Conservation (phyloP, 1,140 invertebrate species). For the Aphidius gifuensis region DNA sequence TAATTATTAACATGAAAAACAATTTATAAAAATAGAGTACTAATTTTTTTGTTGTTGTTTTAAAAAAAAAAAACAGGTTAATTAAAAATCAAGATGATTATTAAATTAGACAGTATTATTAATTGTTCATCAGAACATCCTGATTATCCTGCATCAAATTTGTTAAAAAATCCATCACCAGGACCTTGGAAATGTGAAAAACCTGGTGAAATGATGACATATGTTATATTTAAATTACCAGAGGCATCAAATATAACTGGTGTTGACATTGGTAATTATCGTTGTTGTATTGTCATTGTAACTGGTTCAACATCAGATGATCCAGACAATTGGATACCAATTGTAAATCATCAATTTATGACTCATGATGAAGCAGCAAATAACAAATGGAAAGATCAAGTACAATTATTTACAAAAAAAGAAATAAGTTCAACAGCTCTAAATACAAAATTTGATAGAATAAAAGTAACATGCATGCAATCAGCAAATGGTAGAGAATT, state of each 20-base stretch:
- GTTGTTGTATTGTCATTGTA: constrained; percentile 45
- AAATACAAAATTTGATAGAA: constrained; percentile 45
- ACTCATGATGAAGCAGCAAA: constrained; percentile 47
- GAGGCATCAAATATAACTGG: constrained; percentile 45
- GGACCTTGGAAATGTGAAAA: constrained; percentile 47
- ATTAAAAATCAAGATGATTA: constrained; percentile 38
- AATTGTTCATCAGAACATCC: constrained; percentile 49
- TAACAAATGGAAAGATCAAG: constrained; percentile 45
- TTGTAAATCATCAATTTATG: constrained; percentile 48
- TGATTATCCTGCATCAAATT: constrained; percentile 43
- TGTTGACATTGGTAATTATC: constrained; percentile 49
- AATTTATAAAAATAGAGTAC: too few species aligned
- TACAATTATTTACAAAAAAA: constrained; percentile 36
- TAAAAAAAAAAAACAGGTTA: too few species aligned
- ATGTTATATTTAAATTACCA: constrained; percentile 43
- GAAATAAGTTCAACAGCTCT: constrained; percentile 44
- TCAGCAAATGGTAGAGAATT: constrained; percentile 46
- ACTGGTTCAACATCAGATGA: constrained; percentile 41
- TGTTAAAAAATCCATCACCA: constrained; percentile 39
- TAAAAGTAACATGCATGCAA: constrained; percentile 52
- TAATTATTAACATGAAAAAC: too few species aligned
- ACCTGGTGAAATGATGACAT: constrained; percentile 44
- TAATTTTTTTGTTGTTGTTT: too few species aligned
- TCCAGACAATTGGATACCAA: constrained; percentile 46
- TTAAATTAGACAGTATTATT: constrained; percentile 46